These are phyloP conservation scores for Panagrolaimus sp. DNA, from an alignment of 1,140 invertebrate genomes.

Conservation along the genomic window DNA sequence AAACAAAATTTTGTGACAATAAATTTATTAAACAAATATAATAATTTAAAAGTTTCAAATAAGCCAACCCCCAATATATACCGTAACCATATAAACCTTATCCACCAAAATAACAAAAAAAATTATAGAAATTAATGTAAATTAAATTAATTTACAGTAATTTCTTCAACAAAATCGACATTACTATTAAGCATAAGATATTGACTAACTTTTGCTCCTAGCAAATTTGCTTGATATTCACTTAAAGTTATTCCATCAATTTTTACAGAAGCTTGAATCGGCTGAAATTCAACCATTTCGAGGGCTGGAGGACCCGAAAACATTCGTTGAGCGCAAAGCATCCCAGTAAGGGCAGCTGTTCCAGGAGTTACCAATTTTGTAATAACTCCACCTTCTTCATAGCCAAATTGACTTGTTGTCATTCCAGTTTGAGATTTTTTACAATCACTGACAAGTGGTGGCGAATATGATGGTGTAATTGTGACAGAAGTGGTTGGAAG, in stretches of 20 bases:
- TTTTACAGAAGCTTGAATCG: too few relatives aligned
- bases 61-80: too few relatives aligned
- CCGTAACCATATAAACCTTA: too few relatives aligned
- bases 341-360: not conserved
- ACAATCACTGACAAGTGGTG: slow-evolving; percentile 12
- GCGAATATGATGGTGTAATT: not conserved
- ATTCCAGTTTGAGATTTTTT: not conserved
- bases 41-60: too few relatives aligned
- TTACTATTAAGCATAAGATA: not conserved
- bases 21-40: too few relatives aligned
- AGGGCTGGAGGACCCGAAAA: not conserved
- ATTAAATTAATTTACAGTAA: slow-evolving; percentile 12
- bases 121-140: too few relatives aligned
- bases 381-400: slow-evolving; percentile 11
- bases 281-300: too few relatives aligned
- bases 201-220: not conserved
- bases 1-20: too few relatives aligned
- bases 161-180: slow-evolving; percentile 5
- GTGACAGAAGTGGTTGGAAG: not conserved
- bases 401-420: not conserved
- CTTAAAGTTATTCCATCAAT: not conserved
- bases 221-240: not conserved
- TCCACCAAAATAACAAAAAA: too few relatives aligned
- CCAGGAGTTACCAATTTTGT: not conserved
- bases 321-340: not conserved